phyloP scores from a whole-genome alignment of 2,888 invertebrate species.

The Chymomyza caudatula region DNA sequence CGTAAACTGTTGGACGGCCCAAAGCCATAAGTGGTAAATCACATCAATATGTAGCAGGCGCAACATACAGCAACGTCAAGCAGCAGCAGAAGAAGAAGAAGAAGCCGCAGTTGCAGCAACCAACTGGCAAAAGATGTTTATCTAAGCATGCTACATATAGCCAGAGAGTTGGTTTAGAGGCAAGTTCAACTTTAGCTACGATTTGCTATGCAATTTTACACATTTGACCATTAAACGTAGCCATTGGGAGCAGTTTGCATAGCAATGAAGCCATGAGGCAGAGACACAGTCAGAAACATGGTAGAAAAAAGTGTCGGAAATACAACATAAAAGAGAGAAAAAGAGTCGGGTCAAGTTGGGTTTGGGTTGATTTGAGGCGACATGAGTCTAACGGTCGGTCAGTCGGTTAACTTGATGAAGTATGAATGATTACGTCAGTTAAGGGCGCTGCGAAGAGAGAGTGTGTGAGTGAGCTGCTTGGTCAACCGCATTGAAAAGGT shows the following conservation, averaged over 20 bases:
- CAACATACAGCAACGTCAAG: conserved; percentile 17
- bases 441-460: too few species aligned
- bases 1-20: conserved; percentile 61
- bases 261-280: conserved; percentile 58
- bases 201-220: conserved; percentile 74
- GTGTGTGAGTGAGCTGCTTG: neutral
- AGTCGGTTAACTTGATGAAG: conserved; percentile 69
- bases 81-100: conserved; percentile 11
- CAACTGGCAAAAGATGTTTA: conserved; percentile 62
- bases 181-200: conserved; percentile 38
- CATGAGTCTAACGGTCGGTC: conserved; percentile 21
- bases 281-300: neutral
- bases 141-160: conserved; percentile 32
- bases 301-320: neutral
- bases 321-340: neutral
- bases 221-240: conserved; percentile 74
- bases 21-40: conserved; percentile 74
- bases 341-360: neutral
- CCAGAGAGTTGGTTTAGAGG: neutral
- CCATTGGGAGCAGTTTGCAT: conserved; percentile 74
- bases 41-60: conserved; percentile 71
- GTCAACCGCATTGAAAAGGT: conserved; percentile 63
- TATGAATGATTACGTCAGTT: conserved; percentile 66
- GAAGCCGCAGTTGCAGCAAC: conserved; percentile 8
- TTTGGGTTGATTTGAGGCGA: neutral